Percentiles rank a stretch among this genome's conserved stretches.
Evolutionary conservation across 1,140 invertebrate species (phyloP).

Genomic region (Drosophila teissieri): DNA sequence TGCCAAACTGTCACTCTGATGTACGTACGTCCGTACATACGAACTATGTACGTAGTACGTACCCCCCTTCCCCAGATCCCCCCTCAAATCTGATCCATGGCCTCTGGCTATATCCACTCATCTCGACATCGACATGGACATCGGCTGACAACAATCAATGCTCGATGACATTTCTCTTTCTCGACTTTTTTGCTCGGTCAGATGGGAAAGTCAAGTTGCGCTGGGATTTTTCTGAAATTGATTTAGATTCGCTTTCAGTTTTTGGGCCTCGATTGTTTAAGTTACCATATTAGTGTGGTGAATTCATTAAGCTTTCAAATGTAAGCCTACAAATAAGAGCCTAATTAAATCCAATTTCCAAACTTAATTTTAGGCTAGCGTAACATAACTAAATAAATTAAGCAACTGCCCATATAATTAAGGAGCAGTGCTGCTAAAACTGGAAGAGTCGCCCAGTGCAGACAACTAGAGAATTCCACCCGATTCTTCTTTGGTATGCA

Average conservation of each 20-base stretch:
- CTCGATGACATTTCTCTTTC: constrained; percentile 32
- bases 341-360: background rate
- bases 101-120: constrained; percentile 1
- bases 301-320: background rate
- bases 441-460: background rate
- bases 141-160: constrained; percentile 39
- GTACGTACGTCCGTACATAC: constrained; percentile 2
- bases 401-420: background rate
- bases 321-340: background rate
- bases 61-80: background rate
- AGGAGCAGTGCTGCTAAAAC: constrained; percentile 3
- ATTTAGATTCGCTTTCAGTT: constrained; percentile 2
- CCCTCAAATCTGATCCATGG: background rate
- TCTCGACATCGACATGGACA: constrained; percentile 24
- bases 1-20: constrained; percentile 39
- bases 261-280: background rate
- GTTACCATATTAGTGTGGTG: background rate
- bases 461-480: constrained; percentile 14
- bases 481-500: constrained; percentile 27
- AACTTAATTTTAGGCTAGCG: too few relatives aligned
- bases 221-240: background rate
- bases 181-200: constrained; percentile 4
- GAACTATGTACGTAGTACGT: too few relatives aligned
- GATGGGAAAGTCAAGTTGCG: constrained; percentile 25
- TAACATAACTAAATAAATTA: too few relatives aligned